Evolutionary conservation across 2,113 vertebrate genomes (phyloP).

Genomic region (Anoplopoma fimbria): DNA sequence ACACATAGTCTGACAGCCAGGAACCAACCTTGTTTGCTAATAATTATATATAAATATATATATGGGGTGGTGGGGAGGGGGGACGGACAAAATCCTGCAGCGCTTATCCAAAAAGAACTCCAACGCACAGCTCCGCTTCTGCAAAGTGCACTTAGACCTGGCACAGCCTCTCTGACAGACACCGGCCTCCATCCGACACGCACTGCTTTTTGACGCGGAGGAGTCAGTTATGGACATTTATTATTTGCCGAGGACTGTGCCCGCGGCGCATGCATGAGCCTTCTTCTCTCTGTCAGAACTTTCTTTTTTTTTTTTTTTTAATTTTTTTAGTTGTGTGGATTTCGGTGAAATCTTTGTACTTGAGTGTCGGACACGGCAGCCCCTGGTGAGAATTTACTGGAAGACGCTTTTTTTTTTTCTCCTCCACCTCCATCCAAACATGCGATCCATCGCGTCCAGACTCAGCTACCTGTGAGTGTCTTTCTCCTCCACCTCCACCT

Average conservation of each 20-base stretch:
- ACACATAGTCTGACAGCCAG: slow-evolving; percentile 20
- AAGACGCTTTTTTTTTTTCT: slow-evolving; percentile 26
- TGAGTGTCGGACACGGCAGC: background rate
- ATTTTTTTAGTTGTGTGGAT: slow-evolving; percentile 40
- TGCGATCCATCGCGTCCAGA: slow-evolving; percentile 77
- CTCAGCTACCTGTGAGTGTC: slow-evolving; percentile 83
- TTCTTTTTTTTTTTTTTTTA: background rate
- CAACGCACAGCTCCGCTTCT: slow-evolving; percentile 37
- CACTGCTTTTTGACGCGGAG: background rate
- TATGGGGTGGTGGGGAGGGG: no score
- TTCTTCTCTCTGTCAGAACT: slow-evolving; percentile 29
- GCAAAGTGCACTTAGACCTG: slow-evolving; percentile 71
- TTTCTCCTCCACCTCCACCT: background rate
- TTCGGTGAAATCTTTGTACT: slow-evolving; percentile 46
- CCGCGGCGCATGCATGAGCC: background rate
- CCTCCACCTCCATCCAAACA: slow-evolving; percentile 70
- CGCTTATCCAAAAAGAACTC: slow-evolving; percentile 34
- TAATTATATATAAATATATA: background rate
- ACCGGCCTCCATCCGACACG: no score
- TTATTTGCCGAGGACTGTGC: slow-evolving; percentile 32
- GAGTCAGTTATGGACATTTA: slow-evolving; percentile 35
- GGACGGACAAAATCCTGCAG: slow-evolving; percentile 3
- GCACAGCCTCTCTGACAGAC: background rate
- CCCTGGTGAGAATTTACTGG: slow-evolving; percentile 29
- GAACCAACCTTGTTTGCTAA: slow-evolving; percentile 2